Base-by-base conservation (phyloP, 2,113 vertebrate genomes). In the Triplophysa siluroides region DNA sequence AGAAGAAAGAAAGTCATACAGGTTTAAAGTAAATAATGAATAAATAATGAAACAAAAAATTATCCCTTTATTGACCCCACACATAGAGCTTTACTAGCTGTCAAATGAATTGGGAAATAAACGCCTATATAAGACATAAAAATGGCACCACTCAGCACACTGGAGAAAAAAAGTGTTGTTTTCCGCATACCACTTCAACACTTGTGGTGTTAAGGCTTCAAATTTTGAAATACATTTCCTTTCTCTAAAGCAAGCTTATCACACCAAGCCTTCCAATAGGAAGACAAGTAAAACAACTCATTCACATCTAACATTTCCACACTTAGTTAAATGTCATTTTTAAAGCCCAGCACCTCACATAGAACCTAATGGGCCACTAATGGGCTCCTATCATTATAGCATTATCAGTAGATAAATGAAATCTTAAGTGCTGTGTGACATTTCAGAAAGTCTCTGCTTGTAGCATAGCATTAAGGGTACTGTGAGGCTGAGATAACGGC, bases 301-400 rank as follows among this genome's bases (percentile, higher is more conserved):
- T 79, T 60, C 61, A 58, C n/a, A 52, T 66, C 75, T 90, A 75
- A 86, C 83, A 83, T 88, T 81, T 86, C 83, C 81, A 89, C 83
- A 83, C 80, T 50, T 80, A 83, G 66, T 85, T 84, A 89, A 89
- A 89, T 92, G 86, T 85, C 75, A 79, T 87, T 90, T 88, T 90
- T 75, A 70, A 88, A 90, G 82, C 84, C 78, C 82, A 85, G 76
- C 76, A 76, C 76, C 79, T 88, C 86, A 88, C 88, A 86, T 84
- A 79, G 77, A 85, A 78, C 70, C 70, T 76, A 85, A 83, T 79
- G 84, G 88, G 76, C 86, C 47, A 86, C 75, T 88, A 87, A 88
- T 84, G 79, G 83, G 86, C 85, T 86, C 83, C 67, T 85, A 73
- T 81, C 82, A 85, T 87, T 84, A 83, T 74, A 78, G 74, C 33